phyloP scores from a whole-genome alignment of 2,888 invertebrate species.

The Synergus laeviventris region DNA sequence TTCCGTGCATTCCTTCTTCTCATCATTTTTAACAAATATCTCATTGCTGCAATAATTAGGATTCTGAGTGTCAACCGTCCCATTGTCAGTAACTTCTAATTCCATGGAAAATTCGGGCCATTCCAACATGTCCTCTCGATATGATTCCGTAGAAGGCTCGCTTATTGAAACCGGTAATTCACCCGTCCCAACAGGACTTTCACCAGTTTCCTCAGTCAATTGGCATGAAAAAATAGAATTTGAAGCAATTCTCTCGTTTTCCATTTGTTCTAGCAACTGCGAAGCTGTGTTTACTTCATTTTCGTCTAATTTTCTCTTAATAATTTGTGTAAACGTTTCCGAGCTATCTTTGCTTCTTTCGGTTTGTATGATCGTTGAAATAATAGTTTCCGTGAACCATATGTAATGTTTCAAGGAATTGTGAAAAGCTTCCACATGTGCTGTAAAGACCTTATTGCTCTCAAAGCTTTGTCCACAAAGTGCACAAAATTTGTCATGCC shows the following conservation, averaged over 20 bases:
- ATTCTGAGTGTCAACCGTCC: neutral
- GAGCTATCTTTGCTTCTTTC: neutral
- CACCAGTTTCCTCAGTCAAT: neutral
- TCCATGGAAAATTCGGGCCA: conserved; percentile 1
- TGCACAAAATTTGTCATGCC: conserved; percentile 60
- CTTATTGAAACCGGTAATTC: neutral
- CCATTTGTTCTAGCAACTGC: neutral
- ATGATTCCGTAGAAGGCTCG: neutral
- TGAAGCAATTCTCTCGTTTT: neutral
- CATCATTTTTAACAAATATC: neutral
- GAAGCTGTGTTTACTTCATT: conserved; percentile 2
- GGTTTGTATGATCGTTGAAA: conserved; percentile 5
- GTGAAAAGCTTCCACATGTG: neutral
- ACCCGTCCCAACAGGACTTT: neutral
- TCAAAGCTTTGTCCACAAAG: conserved; percentile 52
- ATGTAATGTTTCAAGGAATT: conserved; percentile 19
- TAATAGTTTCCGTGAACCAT: conserved; percentile 15
- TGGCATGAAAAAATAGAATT: neutral
- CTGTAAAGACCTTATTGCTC: neutral
- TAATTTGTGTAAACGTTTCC: neutral
- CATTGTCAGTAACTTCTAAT: conserved; percentile 1
- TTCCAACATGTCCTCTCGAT: neutral
- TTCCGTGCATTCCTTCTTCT: neutral
- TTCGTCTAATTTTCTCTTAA: conserved; percentile 1
- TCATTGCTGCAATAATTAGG: neutral